Conservation (phyloP, 2,797 vertebrate species). For the Gephyroberyx darwinii region DNA sequence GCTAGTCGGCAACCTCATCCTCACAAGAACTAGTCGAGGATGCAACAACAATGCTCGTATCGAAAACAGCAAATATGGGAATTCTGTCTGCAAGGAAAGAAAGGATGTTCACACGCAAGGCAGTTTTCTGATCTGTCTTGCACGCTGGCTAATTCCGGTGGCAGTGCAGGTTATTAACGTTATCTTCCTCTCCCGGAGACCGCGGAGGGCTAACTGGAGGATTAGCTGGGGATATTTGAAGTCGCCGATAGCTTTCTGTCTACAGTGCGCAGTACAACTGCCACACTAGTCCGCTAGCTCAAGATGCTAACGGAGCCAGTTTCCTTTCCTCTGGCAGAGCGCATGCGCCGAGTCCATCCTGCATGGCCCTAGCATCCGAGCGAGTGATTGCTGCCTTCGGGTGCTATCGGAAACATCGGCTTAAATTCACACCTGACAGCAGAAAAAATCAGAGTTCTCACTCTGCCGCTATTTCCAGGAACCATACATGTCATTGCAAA, state of each 20-base stretch:
- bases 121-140: conserved; percentile 46
- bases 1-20: conserved; percentile 85
- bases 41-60: conserved; percentile 7
- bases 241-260: conserved; percentile 58
- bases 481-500: too few species aligned
- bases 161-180: conserved; percentile 66
- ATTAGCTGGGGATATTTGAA: conserved; percentile 77
- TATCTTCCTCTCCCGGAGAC: conserved; percentile 68
- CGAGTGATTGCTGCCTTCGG: conserved; percentile 39
- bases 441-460: too few species aligned
- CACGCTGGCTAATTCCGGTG: conserved; percentile 70
- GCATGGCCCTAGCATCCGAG: not conserved
- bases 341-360: conserved; percentile 65
- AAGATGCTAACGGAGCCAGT: conserved; percentile 67
- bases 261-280: conserved; percentile 60
- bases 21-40: conserved; percentile 33
- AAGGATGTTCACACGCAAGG: conserved; percentile 41
- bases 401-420: conserved; percentile 6
- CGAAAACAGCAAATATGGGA: conserved; percentile 9
- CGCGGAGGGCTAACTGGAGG: conserved; percentile 73
- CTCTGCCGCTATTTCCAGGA: too few species aligned
- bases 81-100: conserved; percentile 6
- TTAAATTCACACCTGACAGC: not conserved
- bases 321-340: conserved; percentile 18
- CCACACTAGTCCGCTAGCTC: conserved; percentile 62